Base-by-base conservation (phyloP, 2,113 vertebrate species). In the Toxotes chatareus region DNA sequence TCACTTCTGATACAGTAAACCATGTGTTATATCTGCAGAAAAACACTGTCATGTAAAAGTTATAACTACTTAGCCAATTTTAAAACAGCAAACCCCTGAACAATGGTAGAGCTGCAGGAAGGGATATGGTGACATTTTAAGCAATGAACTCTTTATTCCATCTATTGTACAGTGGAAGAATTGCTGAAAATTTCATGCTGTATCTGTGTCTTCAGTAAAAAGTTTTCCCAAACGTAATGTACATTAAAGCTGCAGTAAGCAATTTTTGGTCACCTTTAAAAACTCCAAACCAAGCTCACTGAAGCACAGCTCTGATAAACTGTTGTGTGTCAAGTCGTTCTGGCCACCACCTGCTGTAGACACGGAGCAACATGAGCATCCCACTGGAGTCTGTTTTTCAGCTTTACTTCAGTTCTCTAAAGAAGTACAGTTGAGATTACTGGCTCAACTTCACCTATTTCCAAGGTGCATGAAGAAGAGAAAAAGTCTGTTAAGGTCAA, bases 31-130 rank as follows among this genome's bases (percentile, higher is more conserved):
- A 83, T 81, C 40, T 67, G 34, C 57, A 57, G 27, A 59, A 31
- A 60, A 66, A 60, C 34, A 40, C n/a, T 79, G 13, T 73, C 66
- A 32, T 79, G 19, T 74, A 63, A 60, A 84, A 73, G 27, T 51
- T 66, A 9, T 5, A 47, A 60, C 34, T 38, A 75, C 31, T 66
- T 55, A 73, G 13, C 21, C 42, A 64, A 31, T 67, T 51, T 16
- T 51, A n/a, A 32, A 59, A 40, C 17, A 34, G 23, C 13, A 27
- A 23, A 5, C 16, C 40, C 21, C 63, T 63, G 1, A 62, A 79
- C 53, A 76, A 42, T 75, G 6, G 21, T 65, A 23, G 5, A 59
- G 17, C 14, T 31, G 40, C 51, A 34, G 14, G 17, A 71, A 21
- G 23, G 5, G 17, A 70, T 59, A 40, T 2, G 36, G 42, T 79